Base-by-base conservation (phyloP, 2,888 invertebrate genomes). In the Hedychridium roseum region DNA sequence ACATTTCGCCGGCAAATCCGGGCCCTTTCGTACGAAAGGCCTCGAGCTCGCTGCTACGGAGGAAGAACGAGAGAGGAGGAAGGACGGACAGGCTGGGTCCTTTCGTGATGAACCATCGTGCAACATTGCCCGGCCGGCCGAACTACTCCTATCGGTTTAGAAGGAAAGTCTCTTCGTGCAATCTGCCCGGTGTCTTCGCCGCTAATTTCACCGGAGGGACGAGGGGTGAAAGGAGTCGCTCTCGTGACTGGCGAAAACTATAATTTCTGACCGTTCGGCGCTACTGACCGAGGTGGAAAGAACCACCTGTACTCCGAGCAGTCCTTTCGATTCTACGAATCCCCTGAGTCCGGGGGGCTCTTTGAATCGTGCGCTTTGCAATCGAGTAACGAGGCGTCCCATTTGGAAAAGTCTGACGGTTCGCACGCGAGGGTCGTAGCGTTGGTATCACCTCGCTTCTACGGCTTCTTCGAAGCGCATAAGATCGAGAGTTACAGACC, bases 1-100 rank as follows among this genome's bases (percentile, higher is more conserved):
- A 77, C 77, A 75, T 76, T 78, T 77, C 74, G 73, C 74, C 71
- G 70, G 72, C 72, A 75, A 65, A 71, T 66, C 60, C 67, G 60
- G 56, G 51, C 51, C 68, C 60, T 51, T 49, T 50, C 52, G 57
- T 51, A 49, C 28, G 42, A 48, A 6, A 23, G 4, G 23, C 23
- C 5, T 6, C 5, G 23, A 23, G 23, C 4, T 4, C 4, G 23
- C 4, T 9, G 23, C 23, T 23, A 6, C 23, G 12, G 16, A 34
- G 16, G 1, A 17, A 7, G 12, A 17, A 17, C 3, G 9, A 17
- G 23, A 9, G 21, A 17, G 15, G n/a, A 2, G 30, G 4, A 30
- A n/a, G 30, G 11, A 21, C 14, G 15, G 4, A 11, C 12, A 15
- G 15, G 3, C 12, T 4, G n/a, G 4, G 7, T 34, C 15, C 16